A percentile compares a stretch with the other conserved stretches of the same genome.
phyloP scores from a whole-genome alignment of 53 echinoderm and acorn worm species.

The Patiria pectinifera region DNA sequence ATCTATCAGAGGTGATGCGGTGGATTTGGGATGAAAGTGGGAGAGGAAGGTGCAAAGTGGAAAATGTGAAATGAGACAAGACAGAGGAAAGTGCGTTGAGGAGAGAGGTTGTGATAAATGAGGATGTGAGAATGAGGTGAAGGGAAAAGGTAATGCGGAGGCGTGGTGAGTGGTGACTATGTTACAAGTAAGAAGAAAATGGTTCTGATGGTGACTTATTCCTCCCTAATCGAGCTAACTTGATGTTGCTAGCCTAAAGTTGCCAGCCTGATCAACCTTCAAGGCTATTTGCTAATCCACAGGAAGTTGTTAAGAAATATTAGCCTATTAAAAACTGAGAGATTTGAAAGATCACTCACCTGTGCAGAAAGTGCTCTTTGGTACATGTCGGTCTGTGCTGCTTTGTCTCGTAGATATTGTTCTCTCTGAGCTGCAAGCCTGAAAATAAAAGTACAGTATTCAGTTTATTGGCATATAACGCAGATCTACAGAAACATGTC shows the following conservation, averaged over 20 bases:
- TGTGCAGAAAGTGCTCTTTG: conserved; percentile 93
- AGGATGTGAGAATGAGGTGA: background rate
- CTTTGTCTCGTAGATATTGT: conserved; percentile 87
- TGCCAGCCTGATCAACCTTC: too few species aligned
- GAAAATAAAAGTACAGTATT: background rate
- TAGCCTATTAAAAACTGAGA: background rate
- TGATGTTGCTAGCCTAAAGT: too few species aligned
- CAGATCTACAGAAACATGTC: background rate
- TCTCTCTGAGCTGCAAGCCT: conserved; percentile 93
- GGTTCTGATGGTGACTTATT: background rate
- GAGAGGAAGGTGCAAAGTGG: background rate
- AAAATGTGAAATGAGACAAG: background rate
- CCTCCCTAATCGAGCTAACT: too few species aligned
- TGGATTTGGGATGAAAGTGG: background rate
- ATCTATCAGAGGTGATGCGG: conserved; percentile 54
- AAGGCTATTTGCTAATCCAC: too few species aligned
- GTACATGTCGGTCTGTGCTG: conserved; percentile 88
- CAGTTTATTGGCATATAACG: background rate
- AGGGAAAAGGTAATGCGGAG: background rate
- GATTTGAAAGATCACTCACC: conserved; percentile 57
- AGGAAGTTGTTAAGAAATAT: background rate
- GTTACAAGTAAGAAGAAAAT: background rate
- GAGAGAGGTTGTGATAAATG: conserved; percentile 3
- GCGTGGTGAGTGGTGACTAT: background rate
- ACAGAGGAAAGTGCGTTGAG: background rate